A percentile compares a stretch with the other conserved stretches of the same genome.
Evolutionary conservation across 2,797 vertebrate species (phyloP).

Genomic region (Microctenopoma steveboyesi): DNA sequence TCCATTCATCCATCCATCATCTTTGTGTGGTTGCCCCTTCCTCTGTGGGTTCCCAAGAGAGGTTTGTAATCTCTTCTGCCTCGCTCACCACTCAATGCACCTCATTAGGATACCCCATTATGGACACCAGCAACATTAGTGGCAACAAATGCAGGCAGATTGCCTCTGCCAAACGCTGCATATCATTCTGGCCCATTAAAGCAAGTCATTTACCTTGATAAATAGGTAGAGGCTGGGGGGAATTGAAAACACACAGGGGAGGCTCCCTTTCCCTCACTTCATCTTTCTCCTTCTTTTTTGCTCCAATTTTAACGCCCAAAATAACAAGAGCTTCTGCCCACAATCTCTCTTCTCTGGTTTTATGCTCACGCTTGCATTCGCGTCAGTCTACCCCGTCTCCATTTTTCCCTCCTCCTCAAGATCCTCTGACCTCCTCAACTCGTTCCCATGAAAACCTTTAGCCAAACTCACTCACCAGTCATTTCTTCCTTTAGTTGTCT

Average conservation of each 20-base stretch:
- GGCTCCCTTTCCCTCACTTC: constrained; percentile 37
- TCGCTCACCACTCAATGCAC: constrained; percentile 65
- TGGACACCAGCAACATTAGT: constrained; percentile 66
- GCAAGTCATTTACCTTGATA: constrained; percentile 74
- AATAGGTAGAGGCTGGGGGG: constrained; percentile 66
- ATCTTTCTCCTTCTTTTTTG: constrained; percentile 35
- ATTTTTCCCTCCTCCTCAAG: constrained; percentile 9
- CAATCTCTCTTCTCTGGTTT: not conserved
- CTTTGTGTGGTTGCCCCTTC: constrained; percentile 5
- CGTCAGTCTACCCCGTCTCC: constrained; percentile 24
- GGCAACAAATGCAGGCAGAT: constrained; percentile 71
- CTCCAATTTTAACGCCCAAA: constrained; percentile 40
- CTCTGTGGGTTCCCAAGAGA: constrained; percentile 40
- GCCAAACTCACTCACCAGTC: constrained; percentile 16
- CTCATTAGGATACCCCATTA: constrained; percentile 77
- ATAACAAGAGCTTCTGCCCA: constrained; percentile 1
- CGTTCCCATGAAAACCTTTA: constrained; percentile 41
- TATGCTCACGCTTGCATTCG: constrained; percentile 6
- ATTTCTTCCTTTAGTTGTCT: constrained; percentile 21
- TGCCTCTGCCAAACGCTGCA: constrained; percentile 77
- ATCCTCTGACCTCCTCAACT: constrained; percentile 37
- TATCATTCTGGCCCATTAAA: constrained; percentile 75
- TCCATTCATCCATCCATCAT: constrained; percentile 50
- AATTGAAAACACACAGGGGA: constrained; percentile 61
- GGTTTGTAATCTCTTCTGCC: constrained; percentile 47